phyloP scores from a whole-genome alignment of 2,113 vertebrate species.

The Glaucomys volans region DNA sequence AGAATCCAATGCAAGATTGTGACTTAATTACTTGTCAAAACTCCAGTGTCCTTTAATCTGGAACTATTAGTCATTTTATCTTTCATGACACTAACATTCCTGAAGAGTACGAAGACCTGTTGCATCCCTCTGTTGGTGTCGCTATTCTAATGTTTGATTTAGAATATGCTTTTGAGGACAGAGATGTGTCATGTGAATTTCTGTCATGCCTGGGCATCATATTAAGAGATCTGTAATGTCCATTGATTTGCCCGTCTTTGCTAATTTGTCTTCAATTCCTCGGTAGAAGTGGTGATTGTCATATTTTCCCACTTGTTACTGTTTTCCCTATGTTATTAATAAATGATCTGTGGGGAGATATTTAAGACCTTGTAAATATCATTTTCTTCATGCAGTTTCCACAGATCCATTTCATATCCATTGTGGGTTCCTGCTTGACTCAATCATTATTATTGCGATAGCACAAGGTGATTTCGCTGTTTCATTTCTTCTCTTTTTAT shows the following conservation, averaged over 20 bases:
- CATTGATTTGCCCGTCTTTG: neutral
- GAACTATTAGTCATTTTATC: neutral
- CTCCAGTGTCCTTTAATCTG: neutral
- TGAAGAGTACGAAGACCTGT: neutral
- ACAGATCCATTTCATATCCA: neutral
- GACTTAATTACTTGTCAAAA: neutral
- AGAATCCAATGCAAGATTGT: neutral
- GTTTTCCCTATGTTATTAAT: conserved; percentile 6
- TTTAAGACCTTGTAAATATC: neutral
- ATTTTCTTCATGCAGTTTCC: neutral
- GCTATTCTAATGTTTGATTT: conserved; percentile 2
- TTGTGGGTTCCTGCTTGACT: neutral
- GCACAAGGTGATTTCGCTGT: neutral
- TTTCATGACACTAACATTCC: neutral
- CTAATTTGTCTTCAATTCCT: neutral
- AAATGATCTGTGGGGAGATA: neutral
- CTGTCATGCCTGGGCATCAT: neutral
- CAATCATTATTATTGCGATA: neutral
- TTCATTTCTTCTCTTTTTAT: neutral
- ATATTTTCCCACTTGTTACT: neutral
- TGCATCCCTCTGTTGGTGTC: neutral
- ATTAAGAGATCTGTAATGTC: neutral
- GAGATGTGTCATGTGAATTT: neutral
- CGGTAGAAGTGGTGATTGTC: neutral
- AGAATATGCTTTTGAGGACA: neutral